Base-by-base conservation (phyloP, 2,113 vertebrate species). In the Rafetus swinhoei region DNA sequence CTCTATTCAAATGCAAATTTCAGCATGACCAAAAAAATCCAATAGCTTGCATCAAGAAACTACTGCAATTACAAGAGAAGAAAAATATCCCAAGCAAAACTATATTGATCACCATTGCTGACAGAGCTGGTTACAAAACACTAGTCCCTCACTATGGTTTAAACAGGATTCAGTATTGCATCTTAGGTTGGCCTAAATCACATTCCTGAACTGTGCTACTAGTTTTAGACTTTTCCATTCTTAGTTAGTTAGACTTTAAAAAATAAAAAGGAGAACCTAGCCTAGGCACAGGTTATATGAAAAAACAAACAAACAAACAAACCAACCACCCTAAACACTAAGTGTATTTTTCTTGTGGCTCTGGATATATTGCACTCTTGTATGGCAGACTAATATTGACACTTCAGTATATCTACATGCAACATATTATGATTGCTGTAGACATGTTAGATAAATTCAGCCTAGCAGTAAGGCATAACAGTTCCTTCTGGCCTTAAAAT, bases 111-210 rank as follows among this genome's bases (percentile, higher is more conserved):
- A 90, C 87, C 91, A 82, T 81, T 85, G 56, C 79, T 89, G 65
- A 82, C 60, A 16, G 12, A 45, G 13, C 86, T 88, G 96, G 95
- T 95, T 88, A 96, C 91, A 97, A 94, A 87, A 55, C 22, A 85
- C 9, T 76, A 14, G 2, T 84, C 83, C 81, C 81, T 6, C 94
- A 95, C 96, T 95, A 96, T 93, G 69, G 79, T 96, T 95, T 97
- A 97, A 96, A 97, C 95, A 92, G 90, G 90, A 95, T 95, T 56
- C 81, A 87, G 89, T 90, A 93, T 97, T 96, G 95, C 93, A 95
- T 96, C 93, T 96, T 90, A 95, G 94, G 9, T 54, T 84, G 88
- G 88, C 94, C 88, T 92, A 88, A 90, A 69, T 93, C 50, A 7
- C 92, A 89, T 97, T 97, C 96, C 95, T 94, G 95, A 94, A 97